A percentile compares a stretch with the other conserved stretches of the same genome.
These are phyloP conservation scores for Aphelocoma californica DNA, from an alignment of 2,797 vertebrate species.

Conservation along the genomic window DNA sequence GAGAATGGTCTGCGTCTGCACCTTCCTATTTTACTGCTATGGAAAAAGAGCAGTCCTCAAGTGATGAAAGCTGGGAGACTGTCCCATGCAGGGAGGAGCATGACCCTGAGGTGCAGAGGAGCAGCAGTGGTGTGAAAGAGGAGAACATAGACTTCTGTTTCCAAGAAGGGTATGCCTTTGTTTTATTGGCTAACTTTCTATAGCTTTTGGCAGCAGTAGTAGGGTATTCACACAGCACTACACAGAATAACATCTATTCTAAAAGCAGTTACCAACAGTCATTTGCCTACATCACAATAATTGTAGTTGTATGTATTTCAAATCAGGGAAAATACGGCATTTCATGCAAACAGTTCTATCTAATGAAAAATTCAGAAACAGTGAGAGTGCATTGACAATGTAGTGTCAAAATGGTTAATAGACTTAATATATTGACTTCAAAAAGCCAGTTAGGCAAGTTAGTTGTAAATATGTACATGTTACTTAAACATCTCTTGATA, in stretches of 20 bases:
- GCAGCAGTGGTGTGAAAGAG: slow-evolving; percentile 66
- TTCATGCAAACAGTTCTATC: not conserved
- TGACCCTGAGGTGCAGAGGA: slow-evolving; percentile 62
- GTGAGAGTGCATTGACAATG: not conserved
- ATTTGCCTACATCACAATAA: not conserved
- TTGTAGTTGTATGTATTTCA: not conserved
- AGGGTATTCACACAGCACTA: not conserved
- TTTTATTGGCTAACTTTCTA: not conserved
- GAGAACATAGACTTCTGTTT: slow-evolving; percentile 52
- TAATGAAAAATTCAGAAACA: not conserved
- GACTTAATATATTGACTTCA: not conserved
- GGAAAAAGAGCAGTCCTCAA: slow-evolving; percentile 75
- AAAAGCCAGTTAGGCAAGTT: not conserved
- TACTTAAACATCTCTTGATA: not conserved
- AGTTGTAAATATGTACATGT: not conserved
- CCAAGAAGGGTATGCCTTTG: slow-evolving; percentile 63
- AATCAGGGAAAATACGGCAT: not conserved
- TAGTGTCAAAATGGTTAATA: not conserved
- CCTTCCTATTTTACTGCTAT: slow-evolving; percentile 66
- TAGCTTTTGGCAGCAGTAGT: not conserved
- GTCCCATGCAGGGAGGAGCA: slow-evolving; percentile 69
- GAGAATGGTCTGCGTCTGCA: slow-evolving; percentile 76
- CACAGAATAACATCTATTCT: not conserved
- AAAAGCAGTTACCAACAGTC: not conserved
- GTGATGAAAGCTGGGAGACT: slow-evolving; percentile 81